Base-by-base conservation (phyloP, 2,113 vertebrate species). In the Jaculus jaculus region DNA sequence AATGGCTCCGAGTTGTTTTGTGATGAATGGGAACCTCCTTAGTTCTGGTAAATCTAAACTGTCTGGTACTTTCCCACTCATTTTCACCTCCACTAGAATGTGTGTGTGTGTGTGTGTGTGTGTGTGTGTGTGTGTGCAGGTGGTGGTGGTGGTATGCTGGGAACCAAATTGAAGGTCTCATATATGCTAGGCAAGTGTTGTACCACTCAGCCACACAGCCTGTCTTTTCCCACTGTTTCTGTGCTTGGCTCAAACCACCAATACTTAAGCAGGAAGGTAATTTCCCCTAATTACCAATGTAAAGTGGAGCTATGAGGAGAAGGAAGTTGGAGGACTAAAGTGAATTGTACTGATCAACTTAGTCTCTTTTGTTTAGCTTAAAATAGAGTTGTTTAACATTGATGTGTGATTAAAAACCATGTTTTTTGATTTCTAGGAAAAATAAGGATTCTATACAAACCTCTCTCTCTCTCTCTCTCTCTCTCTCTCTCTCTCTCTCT, bases 371-470 rank as follows among this genome's bases (percentile, higher is more conserved):
- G 54, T 71, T 17, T 66, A 71, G 24, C 75, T 95, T 89, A 87
- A 92, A 85, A 73, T 58, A 61, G 39, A 74, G 2, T 88, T 84
- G 26, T 75, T 92, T 87, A 89, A 92, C 85, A 78, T 83, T 87
- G 42, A 28, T 63, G 15, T 89, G 39, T 88, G 39, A 78, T 78
- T 72, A 21, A 84, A 32, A 79, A 63, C n/a, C 10, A 10, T 90
- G 15, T 24, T 90, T 47, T 89, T 93, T 92, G 34, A 84, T 32
- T 87, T 77, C 34, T 68, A 72, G 61, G 32, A 72, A 47, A 69
- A 84, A 86, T 61, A n/a, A n/a, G n/a, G 12, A 4, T 79, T 83
- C 71, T 63, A 89, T 75, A 47, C 7, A 60, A 78, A 81, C 30
- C 26, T 5, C n/a, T n/a, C n/a, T n/a, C n/a, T n/a, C n/a, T n/a